phyloP scores from a whole-genome alignment of 2,797 vertebrate genomes.

The Gymnocypris eckloni region DNA sequence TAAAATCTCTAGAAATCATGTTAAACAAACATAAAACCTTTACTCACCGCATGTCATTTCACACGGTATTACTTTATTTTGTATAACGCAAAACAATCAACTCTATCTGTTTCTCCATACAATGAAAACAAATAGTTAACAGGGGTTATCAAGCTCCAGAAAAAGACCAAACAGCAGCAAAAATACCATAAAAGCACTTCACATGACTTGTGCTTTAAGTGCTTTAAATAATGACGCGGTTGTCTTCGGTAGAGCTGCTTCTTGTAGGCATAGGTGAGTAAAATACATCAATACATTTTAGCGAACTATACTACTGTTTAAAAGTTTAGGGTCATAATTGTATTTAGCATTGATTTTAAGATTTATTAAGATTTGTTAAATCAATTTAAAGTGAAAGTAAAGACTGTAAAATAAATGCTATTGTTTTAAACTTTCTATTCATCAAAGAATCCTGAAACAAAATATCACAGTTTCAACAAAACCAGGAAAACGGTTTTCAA shows the following conservation, averaged over 20 bases:
- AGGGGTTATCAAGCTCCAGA: background rate
- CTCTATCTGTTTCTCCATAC: background rate
- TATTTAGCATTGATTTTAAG: background rate
- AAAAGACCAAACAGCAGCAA: background rate
- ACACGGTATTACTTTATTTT: background rate
- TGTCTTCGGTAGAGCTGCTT: too few species aligned
- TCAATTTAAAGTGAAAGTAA: background rate
- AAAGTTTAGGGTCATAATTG: background rate
- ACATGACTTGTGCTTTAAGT: background rate
- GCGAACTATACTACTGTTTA: background rate
- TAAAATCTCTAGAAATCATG: background rate
- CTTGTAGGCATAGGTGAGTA: too few species aligned
- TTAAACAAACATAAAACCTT: constrained; percentile 2
- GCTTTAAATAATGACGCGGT: too few species aligned
- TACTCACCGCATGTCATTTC: background rate
- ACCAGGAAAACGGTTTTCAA: background rate
- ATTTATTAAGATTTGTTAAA: background rate
- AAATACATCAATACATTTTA: background rate
- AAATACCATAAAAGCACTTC: background rate
- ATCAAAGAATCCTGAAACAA: background rate
- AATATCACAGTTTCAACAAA: background rate
- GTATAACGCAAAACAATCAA: background rate
- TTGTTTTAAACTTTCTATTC: background rate
- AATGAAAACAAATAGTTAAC: background rate
- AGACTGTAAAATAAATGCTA: background rate